These are phyloP conservation scores for Brachylomia viminalis DNA, from an alignment of 2,888 invertebrate species.

Conservation along the genomic window DNA sequence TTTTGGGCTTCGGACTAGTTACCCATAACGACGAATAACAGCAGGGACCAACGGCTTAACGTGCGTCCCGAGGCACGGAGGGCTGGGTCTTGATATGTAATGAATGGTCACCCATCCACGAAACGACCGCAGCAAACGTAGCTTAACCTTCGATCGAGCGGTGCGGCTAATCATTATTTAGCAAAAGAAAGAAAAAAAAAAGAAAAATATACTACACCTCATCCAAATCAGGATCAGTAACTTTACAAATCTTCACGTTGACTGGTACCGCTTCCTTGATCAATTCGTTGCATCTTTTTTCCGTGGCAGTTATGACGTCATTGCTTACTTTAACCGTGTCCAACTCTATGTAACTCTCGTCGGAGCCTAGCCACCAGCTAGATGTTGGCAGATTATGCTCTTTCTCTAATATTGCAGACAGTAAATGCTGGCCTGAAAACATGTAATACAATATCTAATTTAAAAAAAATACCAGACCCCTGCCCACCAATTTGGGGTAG, in stretches of 20 bases:
- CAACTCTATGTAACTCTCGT: slow-evolving; percentile 93
- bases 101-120: neutral
- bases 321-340: slow-evolving; percentile 88
- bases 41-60: no score
- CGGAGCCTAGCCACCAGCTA: slow-evolving; percentile 96
- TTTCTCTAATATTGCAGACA: slow-evolving; percentile 94
- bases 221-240: slow-evolving; percentile 91
- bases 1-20: neutral
- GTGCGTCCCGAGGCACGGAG: no score
- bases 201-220: slow-evolving; percentile 73
- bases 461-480: neutral
- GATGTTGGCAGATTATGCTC: slow-evolving; percentile 93
- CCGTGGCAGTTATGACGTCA: slow-evolving; percentile 89
- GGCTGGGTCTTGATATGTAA: neutral
- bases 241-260: slow-evolving; percentile 91
- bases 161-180: neutral
- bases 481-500: neutral
- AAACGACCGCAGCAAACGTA: neutral
- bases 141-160: neutral
- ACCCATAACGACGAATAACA: no score
- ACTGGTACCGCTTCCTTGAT: slow-evolving; percentile 92
- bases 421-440: slow-evolving; percentile 94
- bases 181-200: neutral
- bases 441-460: neutral
- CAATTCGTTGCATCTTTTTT: slow-evolving; percentile 92